Percentiles rank a stretch among this genome's conserved stretches.
Evolutionary conservation across 2,797 vertebrate species (phyloP).

Genomic region (Manis pentadactyla): DNA sequence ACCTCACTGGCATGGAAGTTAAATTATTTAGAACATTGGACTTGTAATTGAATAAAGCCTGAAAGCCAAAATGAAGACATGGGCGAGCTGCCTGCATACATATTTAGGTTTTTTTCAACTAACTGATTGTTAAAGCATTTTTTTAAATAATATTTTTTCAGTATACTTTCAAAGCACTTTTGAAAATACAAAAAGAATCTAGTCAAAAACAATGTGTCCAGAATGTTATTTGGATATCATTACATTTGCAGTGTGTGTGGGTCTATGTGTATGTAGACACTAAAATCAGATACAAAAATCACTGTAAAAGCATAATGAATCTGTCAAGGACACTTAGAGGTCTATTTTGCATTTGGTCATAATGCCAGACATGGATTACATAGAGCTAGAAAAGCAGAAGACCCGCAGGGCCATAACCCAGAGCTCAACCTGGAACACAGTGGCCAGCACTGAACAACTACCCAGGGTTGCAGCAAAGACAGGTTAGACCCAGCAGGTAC

Average conservation of each 20-base stretch:
- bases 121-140: neutral
- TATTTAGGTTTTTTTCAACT: neutral
- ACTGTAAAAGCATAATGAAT: neutral
- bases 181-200: neutral
- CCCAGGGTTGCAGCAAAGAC: neutral
- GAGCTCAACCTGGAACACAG: neutral
- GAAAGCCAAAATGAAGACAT: neutral
- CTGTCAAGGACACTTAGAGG: neutral
- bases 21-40: neutral
- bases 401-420: neutral
- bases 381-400: neutral
- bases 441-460: neutral
- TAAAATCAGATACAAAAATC: neutral
- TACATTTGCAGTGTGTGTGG: neutral
- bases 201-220: neutral
- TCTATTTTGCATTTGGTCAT: neutral
- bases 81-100: neutral
- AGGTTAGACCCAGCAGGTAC: neutral
- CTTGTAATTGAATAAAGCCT: neutral
- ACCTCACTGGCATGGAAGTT: neutral
- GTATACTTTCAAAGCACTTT: neutral
- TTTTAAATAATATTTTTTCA: neutral
- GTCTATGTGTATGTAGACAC: neutral
- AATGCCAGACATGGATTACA: neutral
- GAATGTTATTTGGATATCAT: neutral